Evolutionary conservation across 2,797 vertebrate species (phyloP), one percentile per base, ranked within the genome.

Genomic region (Galago senegalensis): DNA sequence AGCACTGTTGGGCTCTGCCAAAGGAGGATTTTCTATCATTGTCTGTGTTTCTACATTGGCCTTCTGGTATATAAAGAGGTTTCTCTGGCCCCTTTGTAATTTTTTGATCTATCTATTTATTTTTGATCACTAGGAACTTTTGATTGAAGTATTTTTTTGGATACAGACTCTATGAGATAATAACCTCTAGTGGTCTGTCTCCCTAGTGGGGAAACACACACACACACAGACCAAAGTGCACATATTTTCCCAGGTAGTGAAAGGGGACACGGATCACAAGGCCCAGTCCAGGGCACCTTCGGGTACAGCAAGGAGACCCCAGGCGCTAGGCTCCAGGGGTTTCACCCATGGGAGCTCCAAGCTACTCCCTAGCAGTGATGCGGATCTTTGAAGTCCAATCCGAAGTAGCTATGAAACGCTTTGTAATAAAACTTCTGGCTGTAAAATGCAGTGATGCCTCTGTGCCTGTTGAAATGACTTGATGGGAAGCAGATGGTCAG

Each of bases 381-480:
- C 40, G 7, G 29, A 31, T 69, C 13, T 86, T 86, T 86, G 53
- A 63, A 61, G 34, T 61, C 20, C 34, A 60, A 69, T 89, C 11
- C 75, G 1, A 56, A 9, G 20, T n/a, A 65, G 49, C 69, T 25
- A 14, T 9, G n/a, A 17, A 49, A 70, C 9, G 58, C 76, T 53
- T 9, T 4, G 18, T 23, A 18, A 34, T 10, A 16, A 79, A 14
- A 20, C 31, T 80, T 63, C 43, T 70, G 29, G 61, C 25, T 65
- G 29, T 88, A 60, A 70, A 53, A 61, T 11, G 9, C 31, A 10
- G 10, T 7, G 53, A 27, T n/a, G 12, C 1, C 29, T 86, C 63
- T 86, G 80, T 6, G 27, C 72, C 76, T 89, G 37, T 29, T 91
- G 85, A 89, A 63, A 83, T 60, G 58, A 56, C 46, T 37, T 83